Evolutionary conservation across 1,140 invertebrate genomes (phyloP), one percentile per base, ranked within the genome.

Genomic region (Lordiphosa stackelbergi): DNA sequence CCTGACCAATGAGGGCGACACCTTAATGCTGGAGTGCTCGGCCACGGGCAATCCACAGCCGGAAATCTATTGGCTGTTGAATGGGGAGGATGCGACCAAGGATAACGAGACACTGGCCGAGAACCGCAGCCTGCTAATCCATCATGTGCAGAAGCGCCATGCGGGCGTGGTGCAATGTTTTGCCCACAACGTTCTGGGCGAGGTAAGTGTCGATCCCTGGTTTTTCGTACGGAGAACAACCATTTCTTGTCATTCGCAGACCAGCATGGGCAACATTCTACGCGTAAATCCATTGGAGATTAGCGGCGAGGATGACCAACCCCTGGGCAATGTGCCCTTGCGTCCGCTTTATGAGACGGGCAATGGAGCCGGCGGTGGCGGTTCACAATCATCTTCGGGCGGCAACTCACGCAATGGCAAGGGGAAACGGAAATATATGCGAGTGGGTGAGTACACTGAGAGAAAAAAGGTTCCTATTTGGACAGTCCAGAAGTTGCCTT

Each of bases 81-180:
- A 97, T 81, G 95, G 95, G 0, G 90, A 93, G 52, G 88, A 92
- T 12, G 86, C 93, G 2, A 84, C 87, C 4, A 89, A 88, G 48
- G 92, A 92, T 59, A 88, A 88, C 22, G 89, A 89, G 35, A 89
- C 92, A 2, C 87, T 86, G 34, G 69, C 88, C 12, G 65, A 87
- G 13, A 89, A 88, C 53, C 85, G 89, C 4, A 91, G 89, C 12
- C 83, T 95, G 6, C 86, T 89, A 12, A 92, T 97, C 53, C 89
- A 90, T 1, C 90, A 90, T 3, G 77, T 81, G 5, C 77, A 81
- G 58, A 81, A 81, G 47, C 55, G 77, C 3, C 94, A 97, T 77
- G 94, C 94, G 0, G 96, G 96, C 0, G 93, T 96, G 12, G 93
- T 96, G 52, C 95, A 97, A 79, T 96, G 95, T 85, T 94, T 97